These are phyloP conservation scores for Dendrolimus houi DNA, from an alignment of 2,888 invertebrate genomes.

Conservation along the genomic window DNA sequence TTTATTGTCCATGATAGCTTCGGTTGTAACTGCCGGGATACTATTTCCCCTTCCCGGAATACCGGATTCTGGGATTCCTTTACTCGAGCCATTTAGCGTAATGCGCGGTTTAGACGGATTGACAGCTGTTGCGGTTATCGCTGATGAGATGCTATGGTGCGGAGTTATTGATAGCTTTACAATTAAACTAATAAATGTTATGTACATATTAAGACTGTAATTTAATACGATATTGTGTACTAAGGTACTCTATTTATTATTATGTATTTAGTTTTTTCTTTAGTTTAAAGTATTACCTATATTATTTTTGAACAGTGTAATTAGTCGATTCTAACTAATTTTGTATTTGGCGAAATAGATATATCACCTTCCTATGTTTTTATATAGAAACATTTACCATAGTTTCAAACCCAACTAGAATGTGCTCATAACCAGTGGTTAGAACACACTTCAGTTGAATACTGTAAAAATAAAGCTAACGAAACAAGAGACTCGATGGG, in stretches of 20 bases:
- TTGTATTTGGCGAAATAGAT: no score
- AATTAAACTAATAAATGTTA: no score
- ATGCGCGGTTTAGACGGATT: slow-evolving; percentile 71
- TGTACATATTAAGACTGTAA: no score
- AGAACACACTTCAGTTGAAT: not conserved
- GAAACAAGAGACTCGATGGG: not conserved
- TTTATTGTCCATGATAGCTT: slow-evolving; percentile 64
- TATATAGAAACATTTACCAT: no score
- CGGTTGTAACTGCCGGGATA: slow-evolving; percentile 38
- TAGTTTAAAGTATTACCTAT: no score
- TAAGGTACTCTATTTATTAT: no score
- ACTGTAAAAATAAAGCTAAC: not conserved
- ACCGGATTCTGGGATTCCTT: slow-evolving; percentile 38
- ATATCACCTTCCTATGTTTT: no score
- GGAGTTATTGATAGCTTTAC: not conserved
- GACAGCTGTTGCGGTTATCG: slow-evolving; percentile 35
- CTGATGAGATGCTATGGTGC: slow-evolving; percentile 9
- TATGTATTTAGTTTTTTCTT: no score
- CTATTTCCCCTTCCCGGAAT: slow-evolving; percentile 53
- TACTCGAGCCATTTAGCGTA: slow-evolving; percentile 70
- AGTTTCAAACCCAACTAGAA: not conserved
- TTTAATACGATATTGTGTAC: no score
- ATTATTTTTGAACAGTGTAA: no score
- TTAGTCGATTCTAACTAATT: no score
- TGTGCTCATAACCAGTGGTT: not conserved